Conservation (phyloP, 2,113 vertebrate genomes). For the Psittacus erithacus region DNA sequence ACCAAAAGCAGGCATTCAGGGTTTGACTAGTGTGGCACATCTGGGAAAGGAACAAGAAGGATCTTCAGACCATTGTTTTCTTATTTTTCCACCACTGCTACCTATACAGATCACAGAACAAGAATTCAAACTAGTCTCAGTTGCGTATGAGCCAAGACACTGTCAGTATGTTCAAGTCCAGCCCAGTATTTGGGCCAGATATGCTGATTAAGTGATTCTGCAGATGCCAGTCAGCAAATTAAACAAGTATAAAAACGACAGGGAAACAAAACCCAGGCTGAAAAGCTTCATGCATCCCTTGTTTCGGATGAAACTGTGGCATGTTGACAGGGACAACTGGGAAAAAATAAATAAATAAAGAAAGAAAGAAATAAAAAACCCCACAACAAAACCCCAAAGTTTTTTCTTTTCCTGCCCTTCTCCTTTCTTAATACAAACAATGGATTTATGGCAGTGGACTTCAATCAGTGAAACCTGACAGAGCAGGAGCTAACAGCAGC, state of each 20-base stretch:
- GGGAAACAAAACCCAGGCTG: not conserved
- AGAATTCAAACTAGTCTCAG: conserved; percentile 16
- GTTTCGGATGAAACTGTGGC: not conserved
- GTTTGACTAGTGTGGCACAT: not conserved
- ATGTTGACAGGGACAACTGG: not conserved
- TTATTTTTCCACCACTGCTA: not conserved
- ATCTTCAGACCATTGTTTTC: not conserved
- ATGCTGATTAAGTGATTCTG: conserved; percentile 48
- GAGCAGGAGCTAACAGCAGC: not conserved
- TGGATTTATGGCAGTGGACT: not conserved
- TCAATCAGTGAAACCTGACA: not conserved
- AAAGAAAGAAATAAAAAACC: not conserved
- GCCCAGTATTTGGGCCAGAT: conserved; percentile 29
- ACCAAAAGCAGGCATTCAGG: not conserved
- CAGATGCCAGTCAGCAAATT: conserved; percentile 55
- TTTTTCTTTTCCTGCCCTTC: not conserved
- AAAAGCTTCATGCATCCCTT: conserved; percentile 7
- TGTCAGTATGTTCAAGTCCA: conserved; percentile 7
- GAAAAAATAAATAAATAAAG: not conserved
- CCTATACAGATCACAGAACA: not conserved
- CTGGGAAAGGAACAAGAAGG: not conserved
- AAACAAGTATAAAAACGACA: conserved; percentile 35
- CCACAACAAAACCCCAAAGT: not conserved
- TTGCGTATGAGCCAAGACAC: conserved; percentile 15
- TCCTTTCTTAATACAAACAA: conserved; percentile 9